Percentiles rank a stretch among this genome's conserved stretches.
phyloP scores from a whole-genome alignment of 2,113 vertebrate genomes.

The Fulmarus glacialis region DNA sequence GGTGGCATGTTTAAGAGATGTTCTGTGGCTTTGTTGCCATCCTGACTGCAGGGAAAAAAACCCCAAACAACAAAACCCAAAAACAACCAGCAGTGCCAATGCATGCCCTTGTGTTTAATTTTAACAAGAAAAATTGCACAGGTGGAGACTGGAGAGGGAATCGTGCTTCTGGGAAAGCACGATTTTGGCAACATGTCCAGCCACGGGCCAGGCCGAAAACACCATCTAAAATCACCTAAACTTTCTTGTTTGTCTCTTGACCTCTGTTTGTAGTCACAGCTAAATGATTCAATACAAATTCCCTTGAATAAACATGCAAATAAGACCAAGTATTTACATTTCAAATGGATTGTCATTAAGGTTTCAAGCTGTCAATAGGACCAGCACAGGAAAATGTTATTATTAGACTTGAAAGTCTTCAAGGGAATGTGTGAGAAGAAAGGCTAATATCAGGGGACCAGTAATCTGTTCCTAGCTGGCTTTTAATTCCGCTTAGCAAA shows the following conservation, averaged over 20 bases:
- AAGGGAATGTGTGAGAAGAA: constrained; percentile 24
- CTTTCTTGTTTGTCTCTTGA: background rate
- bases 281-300: background rate
- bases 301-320: background rate
- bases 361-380: constrained; percentile 13
- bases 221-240: background rate
- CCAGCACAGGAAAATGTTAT: background rate
- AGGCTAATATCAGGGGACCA: constrained; percentile 24
- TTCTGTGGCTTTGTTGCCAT: background rate
- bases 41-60: background rate
- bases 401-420: constrained; percentile 26
- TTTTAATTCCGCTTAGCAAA: constrained; percentile 58
- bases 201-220: background rate
- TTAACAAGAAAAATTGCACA: background rate
- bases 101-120: background rate
- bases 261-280: background rate
- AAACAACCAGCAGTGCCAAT: background rate
- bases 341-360: background rate
- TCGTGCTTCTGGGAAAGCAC: background rate
- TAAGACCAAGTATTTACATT: constrained; percentile 21
- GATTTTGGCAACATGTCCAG: background rate
- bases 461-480: constrained; percentile 1
- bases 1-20: background rate
- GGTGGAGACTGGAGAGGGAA: background rate
- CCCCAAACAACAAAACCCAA: too few species aligned